phyloP scores from a whole-genome alignment of 2,797 vertebrate genomes.

The Alcedo quadribrachys region DNA sequence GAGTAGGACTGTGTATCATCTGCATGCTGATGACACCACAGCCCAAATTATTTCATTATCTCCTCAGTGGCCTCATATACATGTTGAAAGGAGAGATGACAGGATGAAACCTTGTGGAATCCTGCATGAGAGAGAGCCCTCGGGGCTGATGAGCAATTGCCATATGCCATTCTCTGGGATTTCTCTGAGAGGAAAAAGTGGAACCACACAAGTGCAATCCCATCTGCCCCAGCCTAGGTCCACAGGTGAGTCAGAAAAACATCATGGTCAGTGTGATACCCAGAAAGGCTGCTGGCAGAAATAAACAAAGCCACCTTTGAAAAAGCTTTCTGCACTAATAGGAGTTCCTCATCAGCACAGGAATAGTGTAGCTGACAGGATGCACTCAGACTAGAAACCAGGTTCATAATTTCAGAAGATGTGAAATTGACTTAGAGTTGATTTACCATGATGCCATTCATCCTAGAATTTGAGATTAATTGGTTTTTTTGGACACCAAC shows the following conservation, averaged over 20 bases:
- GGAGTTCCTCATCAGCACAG: neutral
- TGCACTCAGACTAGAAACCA: neutral
- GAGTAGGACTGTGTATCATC: slow-evolving; percentile 61
- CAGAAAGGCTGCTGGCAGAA: slow-evolving; percentile 59
- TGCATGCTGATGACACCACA: slow-evolving; percentile 44
- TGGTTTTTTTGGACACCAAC: neutral
- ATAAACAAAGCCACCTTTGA: neutral
- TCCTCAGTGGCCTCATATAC: slow-evolving; percentile 75
- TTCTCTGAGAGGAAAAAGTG: slow-evolving; percentile 74
- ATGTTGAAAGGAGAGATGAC: slow-evolving; percentile 76
- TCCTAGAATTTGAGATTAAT: neutral
- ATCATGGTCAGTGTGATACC: neutral
- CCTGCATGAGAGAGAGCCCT: slow-evolving; percentile 67
- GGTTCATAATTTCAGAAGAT: neutral
- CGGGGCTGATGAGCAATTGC: slow-evolving; percentile 71
- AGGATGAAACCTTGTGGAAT: slow-evolving; percentile 77
- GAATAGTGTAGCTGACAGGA: neutral
- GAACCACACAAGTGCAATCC: slow-evolving; percentile 73
- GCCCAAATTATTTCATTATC: slow-evolving; percentile 77
- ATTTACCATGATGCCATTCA: neutral
- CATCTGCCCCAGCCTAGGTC: slow-evolving; percentile 75
- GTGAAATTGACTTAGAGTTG: neutral
- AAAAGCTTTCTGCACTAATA: neutral
- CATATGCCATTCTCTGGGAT: slow-evolving; percentile 73
- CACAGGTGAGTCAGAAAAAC: slow-evolving; percentile 76